Base-by-base conservation (phyloP, 2,888 invertebrate species). In the Zele albiditarsus region DNA sequence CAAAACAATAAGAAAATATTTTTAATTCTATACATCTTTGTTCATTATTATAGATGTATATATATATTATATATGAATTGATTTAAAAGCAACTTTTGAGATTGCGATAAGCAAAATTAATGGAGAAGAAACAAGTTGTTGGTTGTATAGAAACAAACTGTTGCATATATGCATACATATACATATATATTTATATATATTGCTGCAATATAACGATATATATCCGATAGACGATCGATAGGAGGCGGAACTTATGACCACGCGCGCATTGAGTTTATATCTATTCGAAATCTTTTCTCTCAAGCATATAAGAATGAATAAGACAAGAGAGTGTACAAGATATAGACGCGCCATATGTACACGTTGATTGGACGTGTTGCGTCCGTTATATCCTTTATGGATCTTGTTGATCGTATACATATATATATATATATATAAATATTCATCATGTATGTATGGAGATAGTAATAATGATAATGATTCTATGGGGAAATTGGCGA, bases 151-250 rank as follows among this genome's bases (percentile, higher is more conserved):
- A 20, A 33, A 63, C 63, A 67, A 58, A 70, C 60, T 20, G 28
- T 46, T 60, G 46, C 27, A 71, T 53, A 57, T 46, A 71, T 46
- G 38, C 31, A 53, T 65, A 33, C n/a, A 71, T 16, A 28, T 5
- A 12, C 46, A 20, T 57, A 31, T 28, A 16, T 63, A 71, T 71
- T 12, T 71, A 20, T 57, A 33, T 23, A 27, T 53, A 72, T 72
- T 23, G 65, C 53, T 20, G 65, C 33, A 8, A 20, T 20, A 53
- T 65, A 57, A 72, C 71, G 71, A 72, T 72, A 65, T 25, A 66
- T 38, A 58, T 63, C 71, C 38, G 65, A 53, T 72, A 65, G 65
- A 53, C 20, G 33, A 72, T 65, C 65, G 65, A 72, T 63, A 72
- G 53, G 42, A 63, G 65, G 38, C 33, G 65, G 65, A 71, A 71